A percentile compares a stretch with the other conserved stretches of the same genome.
phyloP scores from a whole-genome alignment of 2,797 vertebrate genomes.

The Miichthys miiuy region DNA sequence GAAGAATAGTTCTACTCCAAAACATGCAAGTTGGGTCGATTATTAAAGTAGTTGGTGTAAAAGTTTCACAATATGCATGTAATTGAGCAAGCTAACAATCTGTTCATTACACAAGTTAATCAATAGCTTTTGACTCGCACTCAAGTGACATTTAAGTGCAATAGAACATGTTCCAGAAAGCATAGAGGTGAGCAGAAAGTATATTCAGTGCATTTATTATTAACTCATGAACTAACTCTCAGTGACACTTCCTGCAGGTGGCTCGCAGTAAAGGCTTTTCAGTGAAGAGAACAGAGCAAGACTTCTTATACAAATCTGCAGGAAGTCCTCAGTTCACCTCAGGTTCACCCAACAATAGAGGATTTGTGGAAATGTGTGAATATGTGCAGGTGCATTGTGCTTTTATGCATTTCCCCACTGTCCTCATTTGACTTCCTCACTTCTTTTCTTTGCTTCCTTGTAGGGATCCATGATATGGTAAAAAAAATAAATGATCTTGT shows the following conservation, averaged over 20 bases:
- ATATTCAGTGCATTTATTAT: not conserved
- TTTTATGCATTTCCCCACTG: not conserved
- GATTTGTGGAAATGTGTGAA: not conserved
- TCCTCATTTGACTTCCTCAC: not conserved
- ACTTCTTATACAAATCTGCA: not conserved
- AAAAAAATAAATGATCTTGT: too few species aligned
- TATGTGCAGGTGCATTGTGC: not conserved
- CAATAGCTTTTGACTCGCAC: not conserved
- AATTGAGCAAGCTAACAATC: not conserved
- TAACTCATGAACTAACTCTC: not conserved
- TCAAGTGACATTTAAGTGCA: not conserved
- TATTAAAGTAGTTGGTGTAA: not conserved
- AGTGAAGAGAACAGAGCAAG: not conserved
- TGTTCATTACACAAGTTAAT: not conserved
- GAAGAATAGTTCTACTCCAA: not conserved
- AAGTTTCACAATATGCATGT: not conserved
- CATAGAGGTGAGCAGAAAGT: not conserved
- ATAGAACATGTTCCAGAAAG: not conserved
- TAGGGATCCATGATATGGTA: too few species aligned
- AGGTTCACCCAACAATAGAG: not conserved
- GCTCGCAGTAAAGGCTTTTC: conserved; percentile 1
- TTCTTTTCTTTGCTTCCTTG: conserved; percentile 7
- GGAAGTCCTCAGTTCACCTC: not conserved
- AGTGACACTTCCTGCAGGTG: not conserved
- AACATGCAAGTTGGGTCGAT: not conserved